Conservation (phyloP, 2,888 invertebrate species). For the Liopterus haemorrhoidalis region DNA sequence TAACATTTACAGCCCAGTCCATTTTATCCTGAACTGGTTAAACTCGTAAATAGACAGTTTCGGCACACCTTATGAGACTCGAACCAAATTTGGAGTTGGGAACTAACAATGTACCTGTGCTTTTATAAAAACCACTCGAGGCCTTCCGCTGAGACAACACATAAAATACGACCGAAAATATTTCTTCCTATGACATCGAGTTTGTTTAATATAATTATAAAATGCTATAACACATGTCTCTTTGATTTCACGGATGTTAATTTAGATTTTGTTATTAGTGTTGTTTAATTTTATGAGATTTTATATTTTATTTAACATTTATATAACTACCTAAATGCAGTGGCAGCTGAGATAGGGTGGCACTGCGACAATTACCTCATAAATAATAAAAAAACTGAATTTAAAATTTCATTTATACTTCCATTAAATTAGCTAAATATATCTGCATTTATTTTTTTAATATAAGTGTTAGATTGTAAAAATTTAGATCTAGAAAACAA, state of each 20-base stretch:
- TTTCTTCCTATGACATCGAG: conserved; percentile 3
- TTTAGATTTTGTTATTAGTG: not conserved
- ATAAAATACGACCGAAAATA: not conserved
- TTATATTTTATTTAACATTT: not conserved
- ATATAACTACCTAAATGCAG: too few species aligned
- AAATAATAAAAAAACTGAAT: too few species aligned
- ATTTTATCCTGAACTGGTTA: conserved; percentile 37
- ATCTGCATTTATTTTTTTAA: too few species aligned
- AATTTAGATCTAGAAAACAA: too few species aligned
- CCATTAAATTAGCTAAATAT: too few species aligned
- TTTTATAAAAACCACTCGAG: not conserved
- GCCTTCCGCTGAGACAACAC: too few species aligned
- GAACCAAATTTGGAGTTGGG: conserved; percentile 32
- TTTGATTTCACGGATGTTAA: not conserved
- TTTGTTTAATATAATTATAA: conserved; percentile 1
- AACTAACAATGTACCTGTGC: not conserved
- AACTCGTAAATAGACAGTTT: conserved; percentile 33
- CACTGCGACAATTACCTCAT: too few species aligned
- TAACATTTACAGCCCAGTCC: conserved; percentile 36
- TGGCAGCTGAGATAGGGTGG: too few species aligned
- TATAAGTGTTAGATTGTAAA: too few species aligned
- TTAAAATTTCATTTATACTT: too few species aligned
- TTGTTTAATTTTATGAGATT: not conserved
- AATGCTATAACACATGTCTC: not conserved
- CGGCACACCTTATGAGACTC: conserved; percentile 21